Evolutionary conservation across 2,113 vertebrate genomes (phyloP).

Genomic region (Felis chaus): DNA sequence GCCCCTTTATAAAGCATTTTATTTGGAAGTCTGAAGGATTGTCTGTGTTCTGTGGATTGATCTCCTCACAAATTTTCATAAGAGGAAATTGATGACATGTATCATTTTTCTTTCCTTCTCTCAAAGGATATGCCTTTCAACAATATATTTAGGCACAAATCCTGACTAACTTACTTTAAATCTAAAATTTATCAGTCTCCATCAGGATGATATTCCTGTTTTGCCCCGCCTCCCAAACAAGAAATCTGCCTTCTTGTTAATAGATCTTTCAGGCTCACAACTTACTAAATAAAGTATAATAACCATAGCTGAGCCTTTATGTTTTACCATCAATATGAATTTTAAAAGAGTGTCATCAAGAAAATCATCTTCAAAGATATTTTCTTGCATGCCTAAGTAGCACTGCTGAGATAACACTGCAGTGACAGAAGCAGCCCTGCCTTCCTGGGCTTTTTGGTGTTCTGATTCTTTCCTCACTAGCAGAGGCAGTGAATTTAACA

Average conservation of each 20-base stretch:
- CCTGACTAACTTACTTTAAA: background rate
- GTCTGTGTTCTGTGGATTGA: background rate
- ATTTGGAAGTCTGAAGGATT: background rate
- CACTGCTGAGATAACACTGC: constrained; percentile 25
- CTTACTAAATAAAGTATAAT: constrained; percentile 39
- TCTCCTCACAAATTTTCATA: constrained; percentile 46
- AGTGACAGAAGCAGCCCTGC: constrained; percentile 27
- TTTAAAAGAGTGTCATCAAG: constrained; percentile 41
- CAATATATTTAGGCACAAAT: background rate
- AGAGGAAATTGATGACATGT: background rate
- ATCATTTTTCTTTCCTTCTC: background rate
- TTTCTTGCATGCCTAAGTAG: constrained; percentile 53
- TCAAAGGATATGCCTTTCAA: background rate
- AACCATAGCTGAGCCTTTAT: constrained; percentile 29
- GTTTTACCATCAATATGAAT: constrained; percentile 65
- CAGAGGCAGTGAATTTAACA: constrained; percentile 71
- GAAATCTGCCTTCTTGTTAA: background rate
- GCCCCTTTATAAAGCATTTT: background rate
- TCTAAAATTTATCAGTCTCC: background rate
- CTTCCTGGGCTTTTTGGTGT: constrained; percentile 47
- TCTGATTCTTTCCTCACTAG: constrained; percentile 66
- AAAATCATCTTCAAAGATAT: constrained; percentile 62
- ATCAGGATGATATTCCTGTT: background rate
- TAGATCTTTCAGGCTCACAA: background rate
- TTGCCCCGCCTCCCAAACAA: background rate